Percentiles rank a stretch among this genome's conserved stretches.
These are phyloP conservation scores for Brachystomella parvula DNA, from an alignment of 1,140 invertebrate species.

Conservation along the genomic window DNA sequence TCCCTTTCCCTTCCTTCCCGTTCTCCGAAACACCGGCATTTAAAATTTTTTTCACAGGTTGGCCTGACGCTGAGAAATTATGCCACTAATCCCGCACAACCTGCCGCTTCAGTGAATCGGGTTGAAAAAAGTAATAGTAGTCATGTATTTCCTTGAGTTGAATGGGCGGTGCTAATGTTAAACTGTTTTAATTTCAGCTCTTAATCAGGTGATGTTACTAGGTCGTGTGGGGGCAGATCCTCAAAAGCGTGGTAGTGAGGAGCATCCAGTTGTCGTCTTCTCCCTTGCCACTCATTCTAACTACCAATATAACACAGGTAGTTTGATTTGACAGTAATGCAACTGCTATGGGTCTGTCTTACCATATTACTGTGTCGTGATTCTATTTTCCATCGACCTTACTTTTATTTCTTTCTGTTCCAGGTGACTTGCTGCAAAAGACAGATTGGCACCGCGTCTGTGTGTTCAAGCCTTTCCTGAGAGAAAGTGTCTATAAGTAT, in stretches of 20 bases:
- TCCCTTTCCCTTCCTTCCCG: too few relatives aligned
- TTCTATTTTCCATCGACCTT: slow-evolving; percentile 6
- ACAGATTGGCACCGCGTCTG: slow-evolving; percentile 86
- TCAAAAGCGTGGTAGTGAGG: slow-evolving; percentile 66
- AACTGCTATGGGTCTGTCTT: neutral
- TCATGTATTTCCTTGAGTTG: slow-evolving; percentile 8
- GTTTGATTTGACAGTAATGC: neutral
- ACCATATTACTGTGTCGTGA: neutral
- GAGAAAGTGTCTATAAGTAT: slow-evolving; percentile 67
- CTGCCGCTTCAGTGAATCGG: neutral
- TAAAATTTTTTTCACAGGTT: too few relatives aligned
- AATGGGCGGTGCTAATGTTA: slow-evolving; percentile 26
- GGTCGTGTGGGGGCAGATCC: slow-evolving; percentile 80
- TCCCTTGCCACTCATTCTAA: slow-evolving; percentile 81
- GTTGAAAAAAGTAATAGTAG: slow-evolving; percentile 27
- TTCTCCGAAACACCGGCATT: too few relatives aligned
- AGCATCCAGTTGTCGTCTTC: slow-evolving; percentile 80
- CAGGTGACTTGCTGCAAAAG: slow-evolving; percentile 68
- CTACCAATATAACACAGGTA: slow-evolving; percentile 56
- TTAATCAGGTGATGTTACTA: slow-evolving; percentile 77
- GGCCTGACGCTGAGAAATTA: too few relatives aligned
- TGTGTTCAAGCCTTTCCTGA: slow-evolving; percentile 72
- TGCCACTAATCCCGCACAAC: slow-evolving; percentile 4
- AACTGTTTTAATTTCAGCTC: slow-evolving; percentile 51
- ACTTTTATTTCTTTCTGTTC: slow-evolving; percentile 8